phyloP scores from a whole-genome alignment of 1,140 invertebrate species.

The Holcopasites calliopsidis region DNA sequence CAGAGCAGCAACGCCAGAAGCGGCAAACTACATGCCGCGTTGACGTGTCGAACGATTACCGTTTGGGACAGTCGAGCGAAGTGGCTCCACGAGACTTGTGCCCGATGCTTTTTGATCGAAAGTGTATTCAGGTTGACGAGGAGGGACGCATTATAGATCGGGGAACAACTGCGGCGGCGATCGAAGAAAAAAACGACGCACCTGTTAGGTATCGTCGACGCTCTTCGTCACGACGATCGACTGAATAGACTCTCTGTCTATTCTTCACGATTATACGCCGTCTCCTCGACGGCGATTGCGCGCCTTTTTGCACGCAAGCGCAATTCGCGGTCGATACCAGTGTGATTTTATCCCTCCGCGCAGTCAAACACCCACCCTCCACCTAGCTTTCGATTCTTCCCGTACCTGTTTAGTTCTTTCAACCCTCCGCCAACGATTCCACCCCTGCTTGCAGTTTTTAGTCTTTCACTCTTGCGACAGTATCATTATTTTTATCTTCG shows the following conservation, averaged over 20 bases:
- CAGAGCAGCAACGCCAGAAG: background rate
- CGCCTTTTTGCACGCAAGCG: conserved; percentile 71
- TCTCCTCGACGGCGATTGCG: conserved; percentile 62
- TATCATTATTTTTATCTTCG: background rate
- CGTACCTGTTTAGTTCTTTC: conserved; percentile 4
- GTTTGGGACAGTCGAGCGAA: too few species aligned
- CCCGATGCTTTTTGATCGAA: too few species aligned
- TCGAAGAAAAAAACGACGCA: background rate
- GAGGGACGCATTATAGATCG: background rate
- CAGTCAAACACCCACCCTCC: conserved; percentile 4
- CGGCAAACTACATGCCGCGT: background rate
- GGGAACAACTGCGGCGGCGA: background rate
- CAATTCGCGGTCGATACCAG: conserved; percentile 72
- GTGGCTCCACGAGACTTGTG: too few species aligned
- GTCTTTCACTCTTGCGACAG: background rate
- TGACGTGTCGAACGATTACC: too few species aligned
- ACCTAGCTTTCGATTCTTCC: background rate
- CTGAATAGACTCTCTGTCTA: conserved; percentile 56
- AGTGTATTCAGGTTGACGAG: too few species aligned
- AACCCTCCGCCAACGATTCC: background rate
- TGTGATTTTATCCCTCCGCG: conserved; percentile 39
- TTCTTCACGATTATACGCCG: conserved; percentile 41
- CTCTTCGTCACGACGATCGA: conserved; percentile 58
- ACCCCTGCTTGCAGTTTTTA: conserved; percentile 1
- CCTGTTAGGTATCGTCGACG: background rate